Base-by-base conservation (phyloP, 2,113 vertebrate genomes). In the Xenopus borealis region DNA sequence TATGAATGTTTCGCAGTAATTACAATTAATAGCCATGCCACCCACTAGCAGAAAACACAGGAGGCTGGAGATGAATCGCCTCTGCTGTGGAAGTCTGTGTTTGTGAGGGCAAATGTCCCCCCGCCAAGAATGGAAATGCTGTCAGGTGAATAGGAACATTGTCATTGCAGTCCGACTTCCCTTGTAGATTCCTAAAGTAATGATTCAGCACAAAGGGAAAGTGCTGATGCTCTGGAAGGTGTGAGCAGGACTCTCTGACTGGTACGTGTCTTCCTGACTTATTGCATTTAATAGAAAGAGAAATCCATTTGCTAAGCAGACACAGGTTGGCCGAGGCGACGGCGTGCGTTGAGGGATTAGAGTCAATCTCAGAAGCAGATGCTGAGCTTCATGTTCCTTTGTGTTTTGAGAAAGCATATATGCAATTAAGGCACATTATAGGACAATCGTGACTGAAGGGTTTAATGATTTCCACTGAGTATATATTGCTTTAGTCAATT, bases 191-290 rank as follows among this genome's bases (percentile, higher is more conserved):
- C 79, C 7, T 4, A 72, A 86, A 83, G 14, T 19, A 63, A 14
- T 30, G 52, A 79, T 72, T 81, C 69, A 82, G 80, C 81, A 82
- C 80, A 72, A 57, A 45, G 45, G 81, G 78, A 82, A 78, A 84
- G 74, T 61, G 78, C 81, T 84, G 71, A 79, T 72, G 72, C 78
- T 52, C 81, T 82, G 81, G 40, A 45, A 58, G 70, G 65, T 75
- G 53, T 59, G 80, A 81, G 78, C 62, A 76, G 55, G 33, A 79
- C 72, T 83, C 53, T 73, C 78, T 79, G 78, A 71, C 52, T 69
- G 66, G 79, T 66, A 63, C 80, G 74, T 75, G 79, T 59, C 74
- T 83, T 81, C 0, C 78, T 80, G 66, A 45, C 45, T 80, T 62
- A 5, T 85, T 83, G 78, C 80, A 14, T 72, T 55, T 72, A 62